Conservation (phyloP, 2,888 invertebrate genomes). For the Orchesella flavescens region DNA sequence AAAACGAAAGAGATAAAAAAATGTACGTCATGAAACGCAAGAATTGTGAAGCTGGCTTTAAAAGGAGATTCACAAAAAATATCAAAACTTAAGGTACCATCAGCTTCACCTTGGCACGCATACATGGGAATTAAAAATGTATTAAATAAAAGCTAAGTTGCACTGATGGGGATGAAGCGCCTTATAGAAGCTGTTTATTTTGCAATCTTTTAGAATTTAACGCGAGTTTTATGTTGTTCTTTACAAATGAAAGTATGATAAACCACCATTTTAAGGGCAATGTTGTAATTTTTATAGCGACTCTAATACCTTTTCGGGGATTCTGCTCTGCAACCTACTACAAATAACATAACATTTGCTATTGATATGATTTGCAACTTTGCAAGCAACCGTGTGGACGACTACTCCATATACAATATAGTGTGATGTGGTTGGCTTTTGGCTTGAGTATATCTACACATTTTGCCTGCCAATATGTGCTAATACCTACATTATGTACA, state of each 20-base stretch:
- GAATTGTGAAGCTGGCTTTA: background rate
- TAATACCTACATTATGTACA: no score
- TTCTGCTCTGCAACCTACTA: no score
- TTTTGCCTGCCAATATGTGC: no score
- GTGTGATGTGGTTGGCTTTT: no score
- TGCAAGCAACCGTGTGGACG: no score
- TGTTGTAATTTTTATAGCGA: conserved; percentile 9
- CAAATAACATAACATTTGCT: no score
- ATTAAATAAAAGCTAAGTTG: background rate
- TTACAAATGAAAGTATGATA: conserved; percentile 12
- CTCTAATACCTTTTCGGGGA: no score
- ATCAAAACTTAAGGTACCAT: background rate
- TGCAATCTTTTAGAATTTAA: conserved; percentile 20
- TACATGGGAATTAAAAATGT: conserved; percentile 26
- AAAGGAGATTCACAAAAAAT: conserved; percentile 3
- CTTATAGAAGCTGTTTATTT: background rate
- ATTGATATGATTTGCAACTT: no score
- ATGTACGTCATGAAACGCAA: background rate
- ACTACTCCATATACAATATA: no score
- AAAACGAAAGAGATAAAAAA: conserved; percentile 1
- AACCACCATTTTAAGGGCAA: conserved; percentile 6
- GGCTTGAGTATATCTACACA: no score
- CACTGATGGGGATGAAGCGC: background rate
- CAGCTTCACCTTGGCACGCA: conserved; percentile 29
- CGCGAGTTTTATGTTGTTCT: no score